Base-by-base conservation (phyloP, 2,888 invertebrate genomes). In the Amaurobius ferox region DNA sequence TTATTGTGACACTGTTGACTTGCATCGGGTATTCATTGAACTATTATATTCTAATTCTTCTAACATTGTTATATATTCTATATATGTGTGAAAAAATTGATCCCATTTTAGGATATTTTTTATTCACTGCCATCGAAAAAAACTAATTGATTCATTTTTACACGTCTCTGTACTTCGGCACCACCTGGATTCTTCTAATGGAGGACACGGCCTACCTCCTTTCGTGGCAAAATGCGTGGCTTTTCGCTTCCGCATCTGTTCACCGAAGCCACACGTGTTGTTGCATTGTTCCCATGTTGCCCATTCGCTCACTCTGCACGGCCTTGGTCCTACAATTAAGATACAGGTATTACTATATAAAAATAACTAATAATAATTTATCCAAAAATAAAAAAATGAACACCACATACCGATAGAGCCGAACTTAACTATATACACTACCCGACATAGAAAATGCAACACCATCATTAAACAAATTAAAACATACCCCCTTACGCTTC, bases 241-340 rank as follows among this genome's bases (percentile, higher is more conserved):
- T 89, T 94, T 94, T 88, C 97, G 93, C 89, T 94, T 94, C 89
- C 97, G 94, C 91, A 95, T 93, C 92, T 95, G 96, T 90, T 96
- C 95, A 29, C 98, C 97, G 87, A 97, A 96, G 88, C 97, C 97
- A 91, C 97, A 97, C 74, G 95, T 95, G 90, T 95, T 95, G 92
- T 95, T 96, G 93, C 98, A 98, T 9, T 94, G 93, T 90, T 95
- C 95, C 97, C 96, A 97, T 79, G 94, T 94, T 30, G 95, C 95
- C 97, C 96, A 97, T 89, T 95, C 94, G 88, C 95, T 94, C 73
- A 97, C 95, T 89, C 95, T 94, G 92, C 97, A 97, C 92, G 96
- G 96, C 89, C 95, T 93, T 77, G 95, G 94, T 96, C 96, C 92
- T 90, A 93, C 93, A 32, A 64, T 30, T 64, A 64, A 30, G 0